phyloP scores from a whole-genome alignment of 2,888 invertebrate species.

The Ochlodes sylvanus region DNA sequence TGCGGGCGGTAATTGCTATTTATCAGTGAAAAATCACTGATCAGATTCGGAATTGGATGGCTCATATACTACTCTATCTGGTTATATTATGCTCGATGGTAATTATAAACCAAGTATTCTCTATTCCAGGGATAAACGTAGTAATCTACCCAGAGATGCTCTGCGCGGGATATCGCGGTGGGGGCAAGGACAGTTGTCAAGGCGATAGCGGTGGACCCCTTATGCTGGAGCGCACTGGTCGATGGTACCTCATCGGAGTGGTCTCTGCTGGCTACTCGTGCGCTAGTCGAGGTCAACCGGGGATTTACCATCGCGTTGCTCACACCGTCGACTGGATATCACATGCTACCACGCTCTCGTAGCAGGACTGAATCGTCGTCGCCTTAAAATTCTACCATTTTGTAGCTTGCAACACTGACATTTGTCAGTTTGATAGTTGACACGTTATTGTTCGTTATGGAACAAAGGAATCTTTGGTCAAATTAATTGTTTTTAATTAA shows the following conservation, averaged over 20 bases:
- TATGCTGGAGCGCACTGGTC: slow-evolving; percentile 93
- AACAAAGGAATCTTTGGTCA: no score
- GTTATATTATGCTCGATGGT: no score
- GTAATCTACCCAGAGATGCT: slow-evolving; percentile 98
- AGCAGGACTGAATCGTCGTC: slow-evolving; percentile 46
- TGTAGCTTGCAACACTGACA: slow-evolving; percentile 3
- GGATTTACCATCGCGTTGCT: slow-evolving; percentile 96
- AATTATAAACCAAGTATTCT: background rate
- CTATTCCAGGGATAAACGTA: slow-evolving; percentile 90
- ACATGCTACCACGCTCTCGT: slow-evolving; percentile 82
- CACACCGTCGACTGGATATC: slow-evolving; percentile 97
- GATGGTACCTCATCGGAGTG: slow-evolving; percentile 96
- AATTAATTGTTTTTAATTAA: no score
- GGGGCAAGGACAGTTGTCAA: slow-evolving; percentile 92
- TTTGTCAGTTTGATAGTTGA: slow-evolving; percentile 5
- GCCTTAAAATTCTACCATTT: slow-evolving; percentile 21
- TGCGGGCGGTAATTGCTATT: no score
- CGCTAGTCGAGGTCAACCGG: slow-evolving; percentile 96
- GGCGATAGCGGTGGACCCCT: slow-evolving; percentile 95
- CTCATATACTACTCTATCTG: no score
- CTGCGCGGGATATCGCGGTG: slow-evolving; percentile 95
- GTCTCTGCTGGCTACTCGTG: slow-evolving; percentile 98
- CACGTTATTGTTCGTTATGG: no score
- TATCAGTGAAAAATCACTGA: no score
- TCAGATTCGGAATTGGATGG: no score